Percentiles rank a stretch among this genome's conserved stretches.
phyloP scores from a whole-genome alignment of 2,888 invertebrate species.

The Drosophila mimetica region DNA sequence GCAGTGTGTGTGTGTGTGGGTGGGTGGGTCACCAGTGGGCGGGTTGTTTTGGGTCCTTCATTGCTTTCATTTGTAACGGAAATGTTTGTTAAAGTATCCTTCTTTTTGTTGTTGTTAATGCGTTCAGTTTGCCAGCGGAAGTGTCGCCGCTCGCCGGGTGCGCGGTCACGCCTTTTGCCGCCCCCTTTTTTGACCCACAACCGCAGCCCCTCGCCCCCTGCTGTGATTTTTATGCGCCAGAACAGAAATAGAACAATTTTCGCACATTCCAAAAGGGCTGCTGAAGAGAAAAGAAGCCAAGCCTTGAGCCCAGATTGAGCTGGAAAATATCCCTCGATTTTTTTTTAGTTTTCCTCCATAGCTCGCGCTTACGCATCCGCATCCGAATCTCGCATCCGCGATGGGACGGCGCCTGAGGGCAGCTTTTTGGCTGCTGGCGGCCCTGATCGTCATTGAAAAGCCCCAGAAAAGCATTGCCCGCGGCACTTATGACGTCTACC shows the following conservation, averaged over 20 bases:
- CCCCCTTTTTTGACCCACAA: constrained; percentile 4
- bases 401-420: constrained; percentile 65
- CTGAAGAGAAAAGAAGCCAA: constrained; percentile 2
- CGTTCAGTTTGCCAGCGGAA: constrained; percentile 69
- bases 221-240: constrained; percentile 66
- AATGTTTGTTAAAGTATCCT: constrained; percentile 78
- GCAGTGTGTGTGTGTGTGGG: constrained; percentile 4
- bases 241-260: constrained; percentile 14
- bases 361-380: constrained; percentile 31
- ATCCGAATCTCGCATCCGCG: constrained; percentile 21
- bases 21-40: constrained; percentile 5
- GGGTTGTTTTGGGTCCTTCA: constrained; percentile 46
- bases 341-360: constrained; percentile 10
- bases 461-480: constrained; percentile 38
- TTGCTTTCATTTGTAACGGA: constrained; percentile 79
- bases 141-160: constrained; percentile 62
- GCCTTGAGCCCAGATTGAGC: constrained; percentile 14
- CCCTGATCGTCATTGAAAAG: constrained; percentile 49
- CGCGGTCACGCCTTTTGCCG: not conserved
- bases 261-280: constrained; percentile 36
- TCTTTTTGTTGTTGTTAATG: constrained; percentile 64
- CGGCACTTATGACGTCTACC: constrained; percentile 43
- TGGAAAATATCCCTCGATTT: not conserved
- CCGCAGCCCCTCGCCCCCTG: no score
- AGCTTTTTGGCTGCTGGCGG: constrained; percentile 67